These are phyloP conservation scores for Mesaphorura yosii DNA, from an alignment of 1,140 invertebrate species.

Conservation along the genomic window DNA sequence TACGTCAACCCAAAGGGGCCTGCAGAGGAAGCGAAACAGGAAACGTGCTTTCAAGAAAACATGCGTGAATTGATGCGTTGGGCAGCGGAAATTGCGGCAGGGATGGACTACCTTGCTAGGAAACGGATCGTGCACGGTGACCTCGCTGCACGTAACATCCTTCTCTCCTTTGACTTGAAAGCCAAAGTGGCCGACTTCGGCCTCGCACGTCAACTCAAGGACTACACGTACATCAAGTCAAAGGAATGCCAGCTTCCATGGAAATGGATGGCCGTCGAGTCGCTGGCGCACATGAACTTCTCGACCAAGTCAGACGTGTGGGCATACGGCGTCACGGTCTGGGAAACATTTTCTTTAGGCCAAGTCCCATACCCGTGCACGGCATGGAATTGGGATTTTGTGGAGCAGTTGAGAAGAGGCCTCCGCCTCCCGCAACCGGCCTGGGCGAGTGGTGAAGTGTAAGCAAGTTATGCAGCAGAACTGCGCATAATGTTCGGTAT, in stretches of 20 bases:
- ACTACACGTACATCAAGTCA: conserved; percentile 8
- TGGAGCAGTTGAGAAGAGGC: not conserved
- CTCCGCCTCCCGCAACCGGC: not conserved
- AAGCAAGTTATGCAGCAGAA: no score
- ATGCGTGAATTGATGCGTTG: no score
- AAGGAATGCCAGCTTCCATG: not conserved
- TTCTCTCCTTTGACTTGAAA: not conserved
- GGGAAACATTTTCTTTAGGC: conserved; percentile 71
- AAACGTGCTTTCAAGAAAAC: no score
- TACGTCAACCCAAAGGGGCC: no score
- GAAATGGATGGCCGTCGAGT: conserved; percentile 40
- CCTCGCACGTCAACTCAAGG: conserved; percentile 34
- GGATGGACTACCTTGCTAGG: no score
- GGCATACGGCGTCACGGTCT: conserved; percentile 65
- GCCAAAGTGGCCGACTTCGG: conserved; percentile 39
- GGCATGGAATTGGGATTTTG: conserved; percentile 33
- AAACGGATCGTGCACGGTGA: conserved; percentile 1
- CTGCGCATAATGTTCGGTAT: no score
- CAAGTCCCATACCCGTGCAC: conserved; percentile 65
- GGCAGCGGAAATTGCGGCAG: no score
- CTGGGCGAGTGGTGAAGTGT: no score
- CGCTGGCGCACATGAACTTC: conserved; percentile 53
- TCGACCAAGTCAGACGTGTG: conserved; percentile 67
- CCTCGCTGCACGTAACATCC: not conserved
- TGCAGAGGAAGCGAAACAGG: no score